Percentiles rank a stretch among this genome's conserved stretches.
Evolutionary conservation across 2,113 vertebrate genomes (phyloP).

Genomic region (Ammodramus savannarum): DNA sequence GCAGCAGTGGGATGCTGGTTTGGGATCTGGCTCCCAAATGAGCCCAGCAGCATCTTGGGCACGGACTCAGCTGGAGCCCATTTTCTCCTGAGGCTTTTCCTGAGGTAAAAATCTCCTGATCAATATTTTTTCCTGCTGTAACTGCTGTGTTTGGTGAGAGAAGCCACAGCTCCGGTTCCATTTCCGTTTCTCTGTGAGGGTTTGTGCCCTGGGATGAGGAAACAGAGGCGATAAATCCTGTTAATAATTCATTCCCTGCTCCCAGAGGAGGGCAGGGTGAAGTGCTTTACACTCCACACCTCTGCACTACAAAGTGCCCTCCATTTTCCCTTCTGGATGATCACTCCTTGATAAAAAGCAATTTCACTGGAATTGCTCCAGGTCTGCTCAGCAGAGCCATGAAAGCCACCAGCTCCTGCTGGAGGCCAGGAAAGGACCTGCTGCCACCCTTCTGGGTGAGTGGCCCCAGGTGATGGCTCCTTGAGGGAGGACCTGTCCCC

Average conservation of each 20-base stretch:
- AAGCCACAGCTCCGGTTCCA: background rate
- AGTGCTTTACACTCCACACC: background rate
- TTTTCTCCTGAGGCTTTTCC: background rate
- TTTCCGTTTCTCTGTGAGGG: background rate
- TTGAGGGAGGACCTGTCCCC: background rate
- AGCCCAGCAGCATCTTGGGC: background rate
- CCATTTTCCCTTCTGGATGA: background rate
- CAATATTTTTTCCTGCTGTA: background rate
- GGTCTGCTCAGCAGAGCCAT: rapidly evolving
- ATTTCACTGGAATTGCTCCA: background rate
- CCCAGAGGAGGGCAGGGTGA: background rate
- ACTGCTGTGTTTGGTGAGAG: background rate
- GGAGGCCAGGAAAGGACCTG: rapidly evolving
- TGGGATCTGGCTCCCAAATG: rapidly evolving
- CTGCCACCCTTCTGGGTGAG: rapidly evolving
- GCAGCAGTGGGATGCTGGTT: rapidly evolving
- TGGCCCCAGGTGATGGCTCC: background rate
- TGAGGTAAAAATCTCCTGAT: background rate
- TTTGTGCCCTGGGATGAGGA: background rate
- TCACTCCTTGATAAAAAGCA: background rate
- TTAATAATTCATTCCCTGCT: background rate
- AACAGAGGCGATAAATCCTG: background rate
- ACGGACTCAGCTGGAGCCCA: rapidly evolving
- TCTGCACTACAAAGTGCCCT: background rate
- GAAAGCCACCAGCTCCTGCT: background rate